phyloP scores from a whole-genome alignment of 23 tunicate genomes.

The Corella eumyota region DNA sequence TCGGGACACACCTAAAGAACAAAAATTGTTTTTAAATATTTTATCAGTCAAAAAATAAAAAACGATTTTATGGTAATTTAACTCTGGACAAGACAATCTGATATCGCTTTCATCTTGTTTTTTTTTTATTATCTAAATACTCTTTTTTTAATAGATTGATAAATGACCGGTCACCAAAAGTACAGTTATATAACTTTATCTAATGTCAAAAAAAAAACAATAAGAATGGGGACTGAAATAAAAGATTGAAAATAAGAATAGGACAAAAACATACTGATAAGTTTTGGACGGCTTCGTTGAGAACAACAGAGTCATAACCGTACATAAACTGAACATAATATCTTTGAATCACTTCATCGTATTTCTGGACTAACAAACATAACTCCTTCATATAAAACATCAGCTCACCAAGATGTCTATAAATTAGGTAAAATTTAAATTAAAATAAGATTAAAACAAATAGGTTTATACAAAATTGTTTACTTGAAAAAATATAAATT shows the following conservation, averaged over 20 bases:
- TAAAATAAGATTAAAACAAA: background rate
- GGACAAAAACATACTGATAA: conserved; percentile 78
- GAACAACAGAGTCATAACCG: conserved; percentile 81
- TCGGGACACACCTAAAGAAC: conserved; percentile 86
- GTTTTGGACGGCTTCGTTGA: conserved; percentile 92
- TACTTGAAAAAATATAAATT: background rate
- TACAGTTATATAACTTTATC: no score
- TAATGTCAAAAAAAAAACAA: no score
- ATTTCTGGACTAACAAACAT: conserved; percentile 55
- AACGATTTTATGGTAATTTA: background rate
- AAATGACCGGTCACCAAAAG: no score
- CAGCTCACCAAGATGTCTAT: conserved; percentile 79
- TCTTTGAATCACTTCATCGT: conserved; percentile 81
- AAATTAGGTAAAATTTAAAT: background rate
- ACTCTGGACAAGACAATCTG: no score
- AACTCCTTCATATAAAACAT: conserved; percentile 92
- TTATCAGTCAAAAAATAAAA: background rate
- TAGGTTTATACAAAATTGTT: background rate
- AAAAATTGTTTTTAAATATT: no score
- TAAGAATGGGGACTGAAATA: no score
- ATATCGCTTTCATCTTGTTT: no score
- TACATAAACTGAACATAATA: conserved; percentile 87
- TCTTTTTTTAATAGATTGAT: no score
- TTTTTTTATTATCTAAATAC: no score
- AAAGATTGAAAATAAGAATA: no score